Evolutionary conservation across 35 echinoderm and acorn worm genomes (phyloP).

Genomic region (Heliocidaris erythrogramma): DNA sequence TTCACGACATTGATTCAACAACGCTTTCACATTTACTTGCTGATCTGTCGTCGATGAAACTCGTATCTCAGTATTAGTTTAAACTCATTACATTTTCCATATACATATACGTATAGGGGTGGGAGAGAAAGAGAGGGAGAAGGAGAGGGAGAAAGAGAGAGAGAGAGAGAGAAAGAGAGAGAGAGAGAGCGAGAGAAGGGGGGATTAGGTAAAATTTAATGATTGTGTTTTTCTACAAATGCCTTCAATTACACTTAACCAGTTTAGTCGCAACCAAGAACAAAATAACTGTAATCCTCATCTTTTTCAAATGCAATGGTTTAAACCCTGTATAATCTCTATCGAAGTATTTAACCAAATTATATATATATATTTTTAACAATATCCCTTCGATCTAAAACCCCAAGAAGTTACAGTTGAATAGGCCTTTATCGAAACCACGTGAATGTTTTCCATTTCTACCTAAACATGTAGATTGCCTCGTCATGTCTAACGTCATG

Average conservation of each 20-base stretch:
- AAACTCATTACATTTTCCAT: neutral
- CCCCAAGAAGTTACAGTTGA: too few relatives aligned
- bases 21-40: neutral
- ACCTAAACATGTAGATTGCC: neutral
- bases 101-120: neutral
- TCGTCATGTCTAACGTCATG: neutral
- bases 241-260: too few relatives aligned
- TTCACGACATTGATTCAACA: neutral
- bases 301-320: too few relatives aligned
- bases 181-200: neutral
- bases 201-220: neutral
- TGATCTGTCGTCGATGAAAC: neutral
- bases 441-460: neutral
- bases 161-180: neutral
- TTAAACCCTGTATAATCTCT: too few relatives aligned
- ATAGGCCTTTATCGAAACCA: too few relatives aligned
- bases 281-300: too few relatives aligned
- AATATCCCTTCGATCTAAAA: too few relatives aligned
- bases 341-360: too few relatives aligned
- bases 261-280: too few relatives aligned
- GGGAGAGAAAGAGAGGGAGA: neutral
- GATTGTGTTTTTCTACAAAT: too few relatives aligned
- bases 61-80: neutral
- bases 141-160: neutral
- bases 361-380: too few relatives aligned